Base-by-base conservation (phyloP, 1,140 invertebrate genomes). In the Macrocentrus cingulum region DNA sequence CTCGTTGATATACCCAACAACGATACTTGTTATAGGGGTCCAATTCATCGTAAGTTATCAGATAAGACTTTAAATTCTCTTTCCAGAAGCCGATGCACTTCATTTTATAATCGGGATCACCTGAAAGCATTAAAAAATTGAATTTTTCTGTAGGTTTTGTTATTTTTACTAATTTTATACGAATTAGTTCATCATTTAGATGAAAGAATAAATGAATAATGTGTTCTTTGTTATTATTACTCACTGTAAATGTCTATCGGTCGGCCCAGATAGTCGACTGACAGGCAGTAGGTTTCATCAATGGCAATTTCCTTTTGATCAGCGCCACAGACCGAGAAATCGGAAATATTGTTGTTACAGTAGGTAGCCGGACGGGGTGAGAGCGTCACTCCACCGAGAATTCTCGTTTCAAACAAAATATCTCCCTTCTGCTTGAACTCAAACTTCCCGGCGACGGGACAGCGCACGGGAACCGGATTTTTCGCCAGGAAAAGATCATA, bases 1-100 rank as follows among this genome's bases (percentile, higher is more conserved):
- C 88, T 67, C 96, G 84, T 73, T 97, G 94, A 80, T 98, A 99
- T 0, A 97, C 95, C 96, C 96, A 99, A 74, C 96, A 99, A 65
- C 95, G 85, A 76, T 97, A 99, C 76, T 90, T 94, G 11, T 94
- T 97, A 64, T 94, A 92, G 0, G 96, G 91, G 84, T 99, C 96
- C 61, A 97, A 81, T 71, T 95, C 93, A 75, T 98, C 95, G 74
- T 93, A 98, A 0, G 97, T 99, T 58, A 98, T 94, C 1, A 99
- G 77, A 80, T 98, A 98, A 0, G 95, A 98, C 75, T 93, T 95
- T 0, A 98, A 83, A 84, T 98, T 98, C 75, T 99, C 97, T 76
- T 97, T 97, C 92, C 94, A 98, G 76, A 88, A 98, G 1, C 95
- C 97, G 66, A 98, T 95, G 75, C 97, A 99, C 71, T 95, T 94